Conservation (phyloP, 2,888 invertebrate genomes). For the Leucania comma region DNA sequence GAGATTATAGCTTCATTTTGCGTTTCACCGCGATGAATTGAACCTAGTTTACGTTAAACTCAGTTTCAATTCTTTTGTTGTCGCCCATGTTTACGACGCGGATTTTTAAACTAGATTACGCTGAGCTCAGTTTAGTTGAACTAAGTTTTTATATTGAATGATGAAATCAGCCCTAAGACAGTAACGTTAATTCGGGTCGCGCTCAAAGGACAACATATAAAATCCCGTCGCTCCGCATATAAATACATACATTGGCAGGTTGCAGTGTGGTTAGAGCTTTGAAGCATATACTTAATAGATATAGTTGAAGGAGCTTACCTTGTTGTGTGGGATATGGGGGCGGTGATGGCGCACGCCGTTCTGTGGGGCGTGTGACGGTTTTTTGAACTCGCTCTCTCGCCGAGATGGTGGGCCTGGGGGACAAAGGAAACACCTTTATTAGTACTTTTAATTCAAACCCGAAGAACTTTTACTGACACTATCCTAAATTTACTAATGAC, state of each 20-base stretch:
- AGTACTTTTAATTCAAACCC: slow-evolving; percentile 3
- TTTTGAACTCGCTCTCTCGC: slow-evolving; percentile 91
- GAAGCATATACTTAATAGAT: slow-evolving; percentile 36
- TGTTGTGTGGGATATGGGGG: slow-evolving; percentile 81
- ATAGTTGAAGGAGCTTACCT: slow-evolving; percentile 72
- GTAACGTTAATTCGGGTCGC: slow-evolving; percentile 41
- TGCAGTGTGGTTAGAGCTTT: slow-evolving; percentile 43
- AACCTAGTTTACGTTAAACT: no score
- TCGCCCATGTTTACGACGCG: no score
- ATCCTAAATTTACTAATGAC: neutral
- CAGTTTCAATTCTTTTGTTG: no score
- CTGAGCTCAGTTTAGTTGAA: no score
- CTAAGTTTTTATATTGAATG: no score
- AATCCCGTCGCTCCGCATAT: slow-evolving; percentile 42
- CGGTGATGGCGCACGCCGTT: slow-evolving; percentile 86
- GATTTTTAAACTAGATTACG: no score
- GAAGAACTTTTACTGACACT: neutral
- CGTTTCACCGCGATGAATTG: no score
- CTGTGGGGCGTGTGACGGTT: slow-evolving; percentile 90
- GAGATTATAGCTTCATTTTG: no score
- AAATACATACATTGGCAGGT: slow-evolving; percentile 43
- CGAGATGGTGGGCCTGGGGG: slow-evolving; percentile 87
- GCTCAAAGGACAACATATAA: slow-evolving; percentile 33
- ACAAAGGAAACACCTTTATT: slow-evolving; percentile 67
- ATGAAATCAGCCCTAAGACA: no score